These are phyloP conservation scores for Dryas iulia DNA, from an alignment of 1,140 invertebrate genomes.

Conservation along the genomic window DNA sequence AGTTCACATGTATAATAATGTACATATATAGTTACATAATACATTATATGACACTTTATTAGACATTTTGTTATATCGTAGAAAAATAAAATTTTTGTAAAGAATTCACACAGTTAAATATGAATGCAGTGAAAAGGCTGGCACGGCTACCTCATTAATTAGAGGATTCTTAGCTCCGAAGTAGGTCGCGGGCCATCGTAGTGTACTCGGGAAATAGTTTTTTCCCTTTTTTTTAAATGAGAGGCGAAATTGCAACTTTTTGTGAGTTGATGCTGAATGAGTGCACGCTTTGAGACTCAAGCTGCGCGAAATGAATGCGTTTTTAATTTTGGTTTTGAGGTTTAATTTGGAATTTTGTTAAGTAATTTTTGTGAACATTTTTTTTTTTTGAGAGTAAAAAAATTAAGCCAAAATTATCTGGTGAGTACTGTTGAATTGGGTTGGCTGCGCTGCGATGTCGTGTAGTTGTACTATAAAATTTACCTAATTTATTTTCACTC, in stretches of 20 bases:
- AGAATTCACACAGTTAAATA: background rate
- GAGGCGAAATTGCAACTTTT: constrained; percentile 7
- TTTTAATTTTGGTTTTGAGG: constrained; percentile 7
- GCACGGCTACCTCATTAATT: constrained; percentile 35
- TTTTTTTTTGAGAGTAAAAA: background rate
- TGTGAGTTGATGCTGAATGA: constrained; percentile 6
- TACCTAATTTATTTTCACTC: no score
- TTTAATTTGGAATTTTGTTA: constrained; percentile 4
- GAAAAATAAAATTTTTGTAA: background rate
- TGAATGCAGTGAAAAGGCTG: constrained; percentile 26
- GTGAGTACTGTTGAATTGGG: no score
- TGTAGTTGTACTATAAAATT: no score
- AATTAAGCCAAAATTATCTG: background rate
- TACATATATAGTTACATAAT: background rate
- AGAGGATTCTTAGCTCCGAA: constrained; percentile 30
- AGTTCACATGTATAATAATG: no score
- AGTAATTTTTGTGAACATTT: background rate
- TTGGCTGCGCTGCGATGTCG: no score
- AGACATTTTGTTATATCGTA: background rate
- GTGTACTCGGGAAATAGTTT: constrained; percentile 11
- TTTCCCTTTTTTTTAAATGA: constrained; percentile 6
- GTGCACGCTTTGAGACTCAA: constrained; percentile 7
- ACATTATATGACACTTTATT: background rate
- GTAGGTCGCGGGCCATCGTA: constrained; percentile 26
- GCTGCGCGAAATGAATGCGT: constrained; percentile 4